These are phyloP conservation scores for Pelosia muscerda DNA, from an alignment of 2,888 invertebrate genomes.

Conservation along the genomic window DNA sequence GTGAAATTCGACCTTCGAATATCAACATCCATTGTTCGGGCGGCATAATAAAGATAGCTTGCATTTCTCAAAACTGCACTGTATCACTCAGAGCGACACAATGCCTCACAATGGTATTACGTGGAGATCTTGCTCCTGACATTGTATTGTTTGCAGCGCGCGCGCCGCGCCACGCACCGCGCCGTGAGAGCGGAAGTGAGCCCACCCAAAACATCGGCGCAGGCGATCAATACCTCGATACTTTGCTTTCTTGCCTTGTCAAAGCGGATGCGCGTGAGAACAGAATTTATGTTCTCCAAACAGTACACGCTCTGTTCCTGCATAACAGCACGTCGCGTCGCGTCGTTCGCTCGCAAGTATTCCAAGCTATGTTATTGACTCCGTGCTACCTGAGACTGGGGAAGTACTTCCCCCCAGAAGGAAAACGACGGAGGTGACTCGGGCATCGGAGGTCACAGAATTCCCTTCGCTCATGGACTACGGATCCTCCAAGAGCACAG, in stretches of 20 bases:
- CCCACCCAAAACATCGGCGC: slow-evolving; percentile 22
- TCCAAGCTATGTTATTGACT: too few species aligned
- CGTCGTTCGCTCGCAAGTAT: not conserved
- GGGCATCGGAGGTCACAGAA: too few species aligned
- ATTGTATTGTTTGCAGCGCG: slow-evolving; percentile 33
- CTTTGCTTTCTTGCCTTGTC: not conserved
- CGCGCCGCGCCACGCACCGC: slow-evolving; percentile 6
- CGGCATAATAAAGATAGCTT: slow-evolving; percentile 17
- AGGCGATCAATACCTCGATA: slow-evolving; percentile 11
- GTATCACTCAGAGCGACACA: slow-evolving; percentile 13
- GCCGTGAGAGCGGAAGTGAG: slow-evolving; percentile 31
- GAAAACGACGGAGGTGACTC: too few species aligned
- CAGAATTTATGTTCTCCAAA: too few species aligned
- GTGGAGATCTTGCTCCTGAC: slow-evolving; percentile 47
- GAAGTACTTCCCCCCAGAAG: too few species aligned
- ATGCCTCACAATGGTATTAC: slow-evolving; percentile 32
- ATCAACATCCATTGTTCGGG: slow-evolving; percentile 7
- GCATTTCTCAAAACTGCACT: slow-evolving; percentile 37
- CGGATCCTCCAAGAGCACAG: too few species aligned
- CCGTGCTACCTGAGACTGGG: too few species aligned
- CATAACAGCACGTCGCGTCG: not conserved
- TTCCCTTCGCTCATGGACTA: too few species aligned
- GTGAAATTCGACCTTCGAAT: slow-evolving; percentile 9
- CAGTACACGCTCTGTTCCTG: not conserved
- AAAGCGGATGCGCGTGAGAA: slow-evolving; percentile 1